Conservation (phyloP, 2,113 vertebrate species). For the Thalassoma bifasciatum region DNA sequence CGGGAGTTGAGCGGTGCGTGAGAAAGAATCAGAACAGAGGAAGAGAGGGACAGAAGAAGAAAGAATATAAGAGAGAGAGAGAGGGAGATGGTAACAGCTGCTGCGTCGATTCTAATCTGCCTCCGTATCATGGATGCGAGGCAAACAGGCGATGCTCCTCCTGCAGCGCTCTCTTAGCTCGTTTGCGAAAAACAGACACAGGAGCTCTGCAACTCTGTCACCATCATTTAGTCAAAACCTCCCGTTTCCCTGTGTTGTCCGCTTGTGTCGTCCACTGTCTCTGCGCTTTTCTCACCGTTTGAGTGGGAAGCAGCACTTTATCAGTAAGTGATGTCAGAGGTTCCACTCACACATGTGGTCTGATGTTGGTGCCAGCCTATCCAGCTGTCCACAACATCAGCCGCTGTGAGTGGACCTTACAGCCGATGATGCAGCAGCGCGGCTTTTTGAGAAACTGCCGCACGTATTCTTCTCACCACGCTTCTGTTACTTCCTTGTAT, state of each 20-base stretch:
- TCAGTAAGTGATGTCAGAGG: constrained; percentile 68
- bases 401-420: constrained; percentile 11
- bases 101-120: constrained; percentile 49
- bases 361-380: constrained; percentile 29
- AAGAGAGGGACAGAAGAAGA: constrained; percentile 45
- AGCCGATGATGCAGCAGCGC: constrained; percentile 12
- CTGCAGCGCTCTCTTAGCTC: constrained; percentile 32
- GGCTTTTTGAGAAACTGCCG: neutral
- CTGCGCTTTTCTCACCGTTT: constrained; percentile 33
- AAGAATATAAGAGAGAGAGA: constrained; percentile 42
- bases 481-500: constrained; percentile 14
- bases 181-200: constrained; percentile 15
- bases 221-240: constrained; percentile 7
- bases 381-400: constrained; percentile 41
- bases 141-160: constrained; percentile 47
- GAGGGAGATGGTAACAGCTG: constrained; percentile 26
- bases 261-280: constrained; percentile 9
- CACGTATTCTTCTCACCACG: neutral
- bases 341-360: constrained; percentile 44
- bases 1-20: constrained; percentile 33
- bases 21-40: constrained; percentile 42
- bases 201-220: constrained; percentile 3
- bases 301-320: constrained; percentile 47
- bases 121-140: constrained; percentile 30
- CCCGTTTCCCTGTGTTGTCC: neutral